Evolutionary conservation across 2,113 vertebrate species (phyloP), one percentile per base, ranked within the genome.

Genomic region (Heliornis fulica): DNA sequence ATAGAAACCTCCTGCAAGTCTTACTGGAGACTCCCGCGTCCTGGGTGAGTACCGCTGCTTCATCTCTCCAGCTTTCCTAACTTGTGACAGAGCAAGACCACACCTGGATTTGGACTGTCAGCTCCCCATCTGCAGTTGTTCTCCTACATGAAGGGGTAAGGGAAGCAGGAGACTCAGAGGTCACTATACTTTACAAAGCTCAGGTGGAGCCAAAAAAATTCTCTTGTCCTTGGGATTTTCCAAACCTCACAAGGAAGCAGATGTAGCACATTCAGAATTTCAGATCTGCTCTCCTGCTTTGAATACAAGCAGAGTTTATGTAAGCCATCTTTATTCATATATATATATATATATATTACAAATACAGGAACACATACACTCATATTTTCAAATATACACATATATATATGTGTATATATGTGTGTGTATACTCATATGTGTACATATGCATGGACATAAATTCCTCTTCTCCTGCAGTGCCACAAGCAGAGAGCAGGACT

Each of bases 131-230:
- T 76, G 8, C 20, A 46, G 51, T 7, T 70, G 9, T 8, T 81
- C 14, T 43, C 20, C 43, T 84, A 0, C 2, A 10, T 41, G 34
- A 63, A 87, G 32, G 20, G 23, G 7, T 20, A 38, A 0, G 1
- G 18, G 18, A 6, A 54, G 25, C 14, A 51, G 66, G 18, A 78
- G 16, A n/a, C 40, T 43, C 31, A 57, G 15, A 43, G 8, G 3
- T 25, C n/a, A 23, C 34, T n/a, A 1, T 40, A 45, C 36, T 74
- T 89, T 36, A 60, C 16, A 83, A 89, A 78, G 34, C 7, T 91
- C 7, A 4, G 8, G 15, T 32, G 9, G n/a, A 65, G 10, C 34
- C 18, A 71, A 68, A 63, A 1, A 79, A 70, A 57, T 43, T 63
- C 29, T 29, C 12, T 81, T 41, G 9, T 60, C 15, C 51, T 71